Evolutionary conservation across 2,888 invertebrate species (phyloP).

Genomic region (Anaspis maculata): DNA sequence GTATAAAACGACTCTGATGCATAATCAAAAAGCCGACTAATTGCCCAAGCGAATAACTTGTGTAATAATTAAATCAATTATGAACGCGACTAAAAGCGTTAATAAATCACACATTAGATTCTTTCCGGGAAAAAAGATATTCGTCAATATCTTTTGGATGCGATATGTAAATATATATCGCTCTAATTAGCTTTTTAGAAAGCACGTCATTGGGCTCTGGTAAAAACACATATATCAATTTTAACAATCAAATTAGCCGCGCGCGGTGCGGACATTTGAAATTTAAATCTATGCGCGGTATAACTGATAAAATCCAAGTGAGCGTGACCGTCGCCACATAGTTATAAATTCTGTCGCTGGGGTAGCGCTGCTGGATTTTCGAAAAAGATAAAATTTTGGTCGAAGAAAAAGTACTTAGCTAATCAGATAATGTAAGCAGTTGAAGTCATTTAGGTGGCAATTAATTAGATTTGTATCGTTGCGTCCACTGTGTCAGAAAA

Average conservation of each 20-base stretch:
- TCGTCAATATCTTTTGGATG: too few species aligned
- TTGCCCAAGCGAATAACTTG: too few species aligned
- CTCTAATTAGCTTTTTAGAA: conserved; percentile 13
- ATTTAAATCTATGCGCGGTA: conserved; percentile 14
- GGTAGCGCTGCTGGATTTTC: too few species aligned
- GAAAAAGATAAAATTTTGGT: too few species aligned
- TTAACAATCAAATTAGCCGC: conserved; percentile 16
- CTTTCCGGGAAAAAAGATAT: conserved; percentile 2
- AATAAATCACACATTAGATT: conserved; percentile 5
- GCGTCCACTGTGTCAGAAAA: too few species aligned
- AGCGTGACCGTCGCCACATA: conserved; percentile 14
- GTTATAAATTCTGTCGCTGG: conserved; percentile 13
- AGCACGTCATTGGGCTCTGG: conserved; percentile 11
- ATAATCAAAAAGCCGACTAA: too few species aligned
- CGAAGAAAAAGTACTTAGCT: too few species aligned
- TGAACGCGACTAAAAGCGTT: conserved; percentile 4
- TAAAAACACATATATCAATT: conserved; percentile 14
- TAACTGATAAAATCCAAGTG: conserved; percentile 15
- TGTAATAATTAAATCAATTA: too few species aligned
- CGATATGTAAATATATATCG: conserved; percentile 4
- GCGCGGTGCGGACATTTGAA: conserved; percentile 15
- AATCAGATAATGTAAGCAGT: too few species aligned
- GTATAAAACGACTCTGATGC: too few species aligned
- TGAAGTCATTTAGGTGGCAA: too few species aligned
- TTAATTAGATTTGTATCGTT: too few species aligned